These are phyloP conservation scores for Hyles euphorbiae DNA, from an alignment of 1,140 invertebrate species.

Conservation along the genomic window DNA sequence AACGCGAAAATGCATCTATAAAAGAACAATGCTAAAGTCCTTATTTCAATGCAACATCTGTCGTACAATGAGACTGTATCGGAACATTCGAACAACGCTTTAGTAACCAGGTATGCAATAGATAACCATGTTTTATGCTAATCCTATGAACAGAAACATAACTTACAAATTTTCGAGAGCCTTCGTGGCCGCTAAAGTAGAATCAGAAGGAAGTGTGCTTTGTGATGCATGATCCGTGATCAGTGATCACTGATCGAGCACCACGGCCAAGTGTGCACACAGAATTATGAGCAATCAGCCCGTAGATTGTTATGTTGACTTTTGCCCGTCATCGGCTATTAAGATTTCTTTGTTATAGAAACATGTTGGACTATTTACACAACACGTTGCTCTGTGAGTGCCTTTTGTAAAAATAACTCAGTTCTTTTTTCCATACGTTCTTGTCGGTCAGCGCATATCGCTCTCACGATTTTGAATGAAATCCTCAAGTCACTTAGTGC, in stretches of 20 bases:
- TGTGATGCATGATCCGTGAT: slow-evolving; percentile 13
- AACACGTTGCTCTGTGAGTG: slow-evolving; percentile 58
- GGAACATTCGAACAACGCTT: slow-evolving; percentile 53
- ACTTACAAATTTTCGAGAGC: slow-evolving; percentile 66
- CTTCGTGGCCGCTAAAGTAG: slow-evolving; percentile 31
- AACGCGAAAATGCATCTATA: slow-evolving; percentile 41
- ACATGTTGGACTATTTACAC: slow-evolving; percentile 74
- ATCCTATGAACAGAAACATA: slow-evolving; percentile 63
- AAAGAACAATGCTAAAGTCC: slow-evolving; percentile 29
- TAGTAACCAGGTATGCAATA: slow-evolving; percentile 66
- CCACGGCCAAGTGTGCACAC: slow-evolving; percentile 34
- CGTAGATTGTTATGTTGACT: slow-evolving; percentile 67
- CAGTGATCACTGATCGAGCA: slow-evolving; percentile 12
- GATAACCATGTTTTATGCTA: slow-evolving; percentile 69
- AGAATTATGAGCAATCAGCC: slow-evolving; percentile 66
- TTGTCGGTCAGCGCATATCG: slow-evolving; percentile 50
- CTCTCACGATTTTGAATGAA: slow-evolving; percentile 66
- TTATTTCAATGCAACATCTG: slow-evolving; percentile 26
- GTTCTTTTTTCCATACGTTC: slow-evolving; percentile 44
- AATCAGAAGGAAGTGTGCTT: slow-evolving; percentile 35
- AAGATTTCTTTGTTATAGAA: slow-evolving; percentile 73
- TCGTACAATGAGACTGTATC: slow-evolving; percentile 44
- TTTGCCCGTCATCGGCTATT: slow-evolving; percentile 70
- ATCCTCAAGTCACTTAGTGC: slow-evolving; percentile 60
- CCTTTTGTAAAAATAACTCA: slow-evolving; percentile 56